These are phyloP conservation scores for Digitonthophagus gazella DNA, from an alignment of 2,888 invertebrate species.

Conservation along the genomic window DNA sequence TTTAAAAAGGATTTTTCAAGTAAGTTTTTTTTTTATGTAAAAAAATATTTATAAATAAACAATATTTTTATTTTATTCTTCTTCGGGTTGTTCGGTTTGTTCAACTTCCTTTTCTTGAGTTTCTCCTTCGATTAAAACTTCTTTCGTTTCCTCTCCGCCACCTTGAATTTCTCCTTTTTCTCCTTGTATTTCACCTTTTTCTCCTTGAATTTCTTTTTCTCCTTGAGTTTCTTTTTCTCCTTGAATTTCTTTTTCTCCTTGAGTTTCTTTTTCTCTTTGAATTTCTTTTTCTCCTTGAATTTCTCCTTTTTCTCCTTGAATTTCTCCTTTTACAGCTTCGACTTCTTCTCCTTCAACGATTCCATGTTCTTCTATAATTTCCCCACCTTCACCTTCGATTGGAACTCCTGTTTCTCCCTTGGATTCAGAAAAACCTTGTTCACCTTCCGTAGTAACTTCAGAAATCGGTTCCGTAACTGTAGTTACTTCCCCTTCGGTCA, in stretches of 20 bases:
- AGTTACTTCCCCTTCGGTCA: not conserved
- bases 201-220: too few relatives aligned
- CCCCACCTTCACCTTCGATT: not conserved
- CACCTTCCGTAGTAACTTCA: not conserved
- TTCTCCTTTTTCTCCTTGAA: not conserved
- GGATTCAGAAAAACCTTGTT: not conserved
- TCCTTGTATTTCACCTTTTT: too few relatives aligned
- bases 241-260: too few relatives aligned
- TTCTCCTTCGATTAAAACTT: not conserved
- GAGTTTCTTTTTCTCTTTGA: slow-evolving; percentile 2
- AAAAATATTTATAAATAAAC: too few relatives aligned
- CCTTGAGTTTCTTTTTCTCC: too few relatives aligned
- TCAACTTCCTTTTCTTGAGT: not conserved
- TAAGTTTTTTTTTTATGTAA: too few relatives aligned
- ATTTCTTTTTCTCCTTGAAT: not conserved
- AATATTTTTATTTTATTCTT: not conserved
- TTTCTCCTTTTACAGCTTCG: not conserved
- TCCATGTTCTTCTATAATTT: slow-evolving; percentile 5
- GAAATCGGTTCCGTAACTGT: not conserved
- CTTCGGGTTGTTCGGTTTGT: not conserved
- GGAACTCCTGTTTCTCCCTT: not conserved
- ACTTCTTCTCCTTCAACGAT: not conserved
- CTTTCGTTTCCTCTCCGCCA: not conserved
- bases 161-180: too few relatives aligned
- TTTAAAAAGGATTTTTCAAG: too few relatives aligned